Evolutionary conservation across 2,888 invertebrate species (phyloP), one percentile per base, ranked within the genome.

Genomic region (Cosmia trapezina): DNA sequence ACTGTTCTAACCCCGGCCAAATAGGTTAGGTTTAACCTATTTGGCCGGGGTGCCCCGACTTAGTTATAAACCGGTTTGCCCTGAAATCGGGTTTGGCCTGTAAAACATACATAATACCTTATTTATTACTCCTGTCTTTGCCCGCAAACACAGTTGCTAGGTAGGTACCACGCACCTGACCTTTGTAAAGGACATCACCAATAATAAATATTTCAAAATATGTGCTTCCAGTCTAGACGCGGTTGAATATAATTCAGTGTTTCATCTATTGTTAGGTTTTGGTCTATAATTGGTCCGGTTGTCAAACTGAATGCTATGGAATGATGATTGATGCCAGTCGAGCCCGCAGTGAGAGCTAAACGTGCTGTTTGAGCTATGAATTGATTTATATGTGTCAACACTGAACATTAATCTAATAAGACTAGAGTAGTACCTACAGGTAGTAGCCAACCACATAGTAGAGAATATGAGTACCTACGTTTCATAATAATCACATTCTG

Each of bases 141-240:
- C 9, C n/a, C 7, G 37, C 4, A 45, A n/a, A n/a, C n/a, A 41
- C 49, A 4, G 17, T 33, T 33, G 6, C 1, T 6, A 64, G 1
- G 5, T 0, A 67, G 6, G 11, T 37, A 69, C 12, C 7, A 37
- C 7, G 12, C 17, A 49, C 12, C 6, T n/a, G 8, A 28, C 11
- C 28, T 33, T 43, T 4, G 2, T 4, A 41, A 57, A 37, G 37
- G 37, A 37, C 37, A 37, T 37, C 22, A n/a, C 9, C 4, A 49
- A 45, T 17, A 67, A 43, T 0, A 22, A 53, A 5, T 19, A 43
- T 74, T 56, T 12, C 0, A 5, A 14, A 19, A 14, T 68, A 57
- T 77, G 53, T 63, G 33, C 72, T 64, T 11, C 12, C 37, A 56
- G 72, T 68, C 51, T 76, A 53, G 61, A 62, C 61, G 0, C 12